A percentile compares a stretch with the other conserved stretches of the same genome.
Conservation (phyloP, 2,113 vertebrate genomes). For the Cyphomyrus discorhynchus region DNA sequence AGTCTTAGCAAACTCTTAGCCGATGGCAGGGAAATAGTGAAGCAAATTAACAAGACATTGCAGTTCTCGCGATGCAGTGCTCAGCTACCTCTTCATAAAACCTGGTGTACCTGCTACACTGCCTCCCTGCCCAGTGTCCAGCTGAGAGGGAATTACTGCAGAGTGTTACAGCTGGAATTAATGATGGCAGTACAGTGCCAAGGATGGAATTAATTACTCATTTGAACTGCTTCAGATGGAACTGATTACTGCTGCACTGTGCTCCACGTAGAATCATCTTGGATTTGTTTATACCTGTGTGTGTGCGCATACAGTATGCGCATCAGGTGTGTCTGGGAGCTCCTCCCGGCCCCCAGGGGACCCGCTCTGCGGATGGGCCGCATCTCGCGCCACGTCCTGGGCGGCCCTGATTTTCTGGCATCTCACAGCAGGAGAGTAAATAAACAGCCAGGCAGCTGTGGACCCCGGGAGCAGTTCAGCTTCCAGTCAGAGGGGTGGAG, state of each 20-base stretch:
- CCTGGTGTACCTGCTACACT: not conserved
- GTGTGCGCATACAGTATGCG: not conserved
- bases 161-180: not conserved
- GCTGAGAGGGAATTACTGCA: not conserved
- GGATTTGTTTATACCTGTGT: not conserved
- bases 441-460: slow-evolving; percentile 52
- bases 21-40: not conserved
- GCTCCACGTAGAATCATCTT: not conserved
- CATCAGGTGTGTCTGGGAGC: slow-evolving; percentile 2
- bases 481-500: slow-evolving; percentile 25
- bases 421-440: slow-evolving; percentile 51
- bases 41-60: not conserved
- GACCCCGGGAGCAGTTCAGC: slow-evolving; percentile 28
- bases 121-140: not conserved
- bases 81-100: not conserved
- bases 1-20: not conserved
- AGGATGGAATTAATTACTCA: not conserved
- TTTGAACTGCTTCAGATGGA: not conserved
- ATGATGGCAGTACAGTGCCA: not conserved
- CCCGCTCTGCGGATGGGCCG: slow-evolving; percentile 27
- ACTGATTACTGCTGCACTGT: not conserved
- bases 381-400: slow-evolving; percentile 38
- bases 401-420: slow-evolving; percentile 37
- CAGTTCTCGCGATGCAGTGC: not conserved
- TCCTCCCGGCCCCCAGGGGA: not conserved